phyloP scores from a whole-genome alignment of 1,140 invertebrate genomes.

The Dufourea novaeangliae region DNA sequence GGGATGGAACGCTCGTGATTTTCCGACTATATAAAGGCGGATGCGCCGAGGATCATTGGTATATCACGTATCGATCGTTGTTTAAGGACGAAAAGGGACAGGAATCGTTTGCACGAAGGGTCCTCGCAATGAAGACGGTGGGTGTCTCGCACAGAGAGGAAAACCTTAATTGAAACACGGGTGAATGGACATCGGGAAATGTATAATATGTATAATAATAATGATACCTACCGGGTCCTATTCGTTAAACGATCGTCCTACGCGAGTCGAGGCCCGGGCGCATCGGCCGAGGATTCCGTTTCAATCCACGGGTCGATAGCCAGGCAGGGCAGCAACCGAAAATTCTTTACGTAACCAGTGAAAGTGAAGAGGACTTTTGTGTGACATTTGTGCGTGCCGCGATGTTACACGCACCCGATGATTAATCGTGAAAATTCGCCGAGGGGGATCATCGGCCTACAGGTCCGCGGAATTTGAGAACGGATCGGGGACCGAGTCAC shows the following conservation, averaged over 20 bases:
- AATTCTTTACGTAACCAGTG: constrained; percentile 74
- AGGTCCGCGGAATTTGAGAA: background rate
- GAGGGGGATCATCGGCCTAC: background rate
- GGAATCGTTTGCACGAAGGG: constrained; percentile 37
- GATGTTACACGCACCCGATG: constrained; percentile 39
- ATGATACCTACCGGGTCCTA: too few species aligned
- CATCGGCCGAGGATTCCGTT: background rate
- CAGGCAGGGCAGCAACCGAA: constrained; percentile 38
- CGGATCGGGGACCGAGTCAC: background rate
- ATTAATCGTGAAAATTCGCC: constrained; percentile 27
- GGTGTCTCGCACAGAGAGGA: constrained; percentile 45
- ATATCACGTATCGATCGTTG: constrained; percentile 70
- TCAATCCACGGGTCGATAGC: too few species aligned
- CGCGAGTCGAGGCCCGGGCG: background rate
- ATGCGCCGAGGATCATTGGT: constrained; percentile 69
- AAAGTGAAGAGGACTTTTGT: constrained; percentile 77
- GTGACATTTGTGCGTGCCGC: constrained; percentile 67
- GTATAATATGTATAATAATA: too few species aligned
- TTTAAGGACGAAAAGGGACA: constrained; percentile 68
- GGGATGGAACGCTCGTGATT: constrained; percentile 71
- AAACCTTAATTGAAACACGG: background rate
- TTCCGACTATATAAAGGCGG: constrained; percentile 79
- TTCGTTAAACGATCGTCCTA: background rate
- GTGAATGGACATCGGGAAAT: too few species aligned
- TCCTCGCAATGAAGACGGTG: constrained; percentile 73